These are phyloP conservation scores for Malachius bipustulatus DNA, from an alignment of 2,888 invertebrate species.

Conservation along the genomic window DNA sequence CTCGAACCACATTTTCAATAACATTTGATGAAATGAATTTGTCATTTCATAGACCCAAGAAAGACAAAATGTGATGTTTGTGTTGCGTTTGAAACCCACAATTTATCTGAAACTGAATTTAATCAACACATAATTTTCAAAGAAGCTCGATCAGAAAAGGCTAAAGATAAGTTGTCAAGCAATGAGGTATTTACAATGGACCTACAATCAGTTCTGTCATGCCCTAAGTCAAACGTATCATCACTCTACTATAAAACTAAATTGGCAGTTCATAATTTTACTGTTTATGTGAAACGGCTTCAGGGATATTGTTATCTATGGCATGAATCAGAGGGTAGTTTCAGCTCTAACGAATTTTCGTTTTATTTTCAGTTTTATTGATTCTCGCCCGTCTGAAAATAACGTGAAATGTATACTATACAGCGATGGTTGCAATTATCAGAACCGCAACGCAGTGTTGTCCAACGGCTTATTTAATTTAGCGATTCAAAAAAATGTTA, in stretches of 20 bases:
- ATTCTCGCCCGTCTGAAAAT: neutral
- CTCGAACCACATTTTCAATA: too few species aligned
- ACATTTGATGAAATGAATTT: constrained; percentile 1
- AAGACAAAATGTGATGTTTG: neutral
- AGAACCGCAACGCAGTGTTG: constrained; percentile 4
- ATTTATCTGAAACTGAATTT: neutral
- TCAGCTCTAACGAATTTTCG: constrained; percentile 5
- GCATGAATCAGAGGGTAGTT: constrained; percentile 7
- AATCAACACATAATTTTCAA: neutral
- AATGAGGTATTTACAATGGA: constrained; percentile 4
- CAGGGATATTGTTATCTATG: constrained; percentile 9
- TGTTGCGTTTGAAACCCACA: neutral
- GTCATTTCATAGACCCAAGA: neutral
- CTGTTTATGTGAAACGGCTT: constrained; percentile 1
- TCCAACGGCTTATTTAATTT: constrained; percentile 4
- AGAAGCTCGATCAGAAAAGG: neutral
- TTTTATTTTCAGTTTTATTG: neutral
- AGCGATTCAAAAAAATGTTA: constrained; percentile 1
- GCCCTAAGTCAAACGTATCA: constrained; percentile 9
- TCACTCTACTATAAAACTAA: constrained; percentile 8
- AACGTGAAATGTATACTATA: neutral
- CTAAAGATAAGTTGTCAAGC: neutral
- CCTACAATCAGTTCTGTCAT: constrained; percentile 7
- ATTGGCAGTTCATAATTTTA: constrained; percentile 7
- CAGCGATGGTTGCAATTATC: constrained; percentile 3